These are phyloP conservation scores for Dysmachus trigonus DNA, from an alignment of 2,888 invertebrate species.

Conservation along the genomic window DNA sequence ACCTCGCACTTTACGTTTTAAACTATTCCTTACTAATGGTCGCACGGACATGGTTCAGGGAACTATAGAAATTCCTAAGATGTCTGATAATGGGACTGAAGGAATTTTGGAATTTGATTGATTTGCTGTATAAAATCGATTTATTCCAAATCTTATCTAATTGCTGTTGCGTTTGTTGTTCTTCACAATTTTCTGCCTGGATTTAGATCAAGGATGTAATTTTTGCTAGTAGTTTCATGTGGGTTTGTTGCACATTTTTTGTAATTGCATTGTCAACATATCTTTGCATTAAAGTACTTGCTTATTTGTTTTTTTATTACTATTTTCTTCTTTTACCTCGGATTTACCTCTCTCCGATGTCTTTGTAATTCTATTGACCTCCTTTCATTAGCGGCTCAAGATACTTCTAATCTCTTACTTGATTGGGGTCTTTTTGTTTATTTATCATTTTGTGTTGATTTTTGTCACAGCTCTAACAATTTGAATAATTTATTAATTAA, in stretches of 20 bases:
- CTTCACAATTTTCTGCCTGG: background rate
- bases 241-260: conserved; percentile 4
- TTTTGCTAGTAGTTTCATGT: background rate
- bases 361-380: conserved; percentile 15
- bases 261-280: conserved; percentile 24
- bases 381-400: conserved; percentile 18
- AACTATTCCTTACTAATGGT: background rate
- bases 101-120: background rate
- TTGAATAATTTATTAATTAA: background rate
- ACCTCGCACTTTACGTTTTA: background rate
- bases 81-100: background rate
- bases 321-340: background rate
- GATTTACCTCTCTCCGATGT: background rate
- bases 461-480: background rate
- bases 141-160: background rate
- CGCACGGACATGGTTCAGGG: background rate
- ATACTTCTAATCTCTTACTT: background rate
- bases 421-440: background rate
- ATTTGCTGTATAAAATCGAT: background rate
- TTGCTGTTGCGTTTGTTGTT: background rate
- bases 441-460: background rate
- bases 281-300: background rate
- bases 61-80: background rate
- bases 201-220: conserved; percentile 20
- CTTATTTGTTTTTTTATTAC: background rate